Percentiles rank a stretch among this genome's conserved stretches.
Conservation (phyloP, 1,140 invertebrate species). For the Acromyrmex heyeri region DNA sequence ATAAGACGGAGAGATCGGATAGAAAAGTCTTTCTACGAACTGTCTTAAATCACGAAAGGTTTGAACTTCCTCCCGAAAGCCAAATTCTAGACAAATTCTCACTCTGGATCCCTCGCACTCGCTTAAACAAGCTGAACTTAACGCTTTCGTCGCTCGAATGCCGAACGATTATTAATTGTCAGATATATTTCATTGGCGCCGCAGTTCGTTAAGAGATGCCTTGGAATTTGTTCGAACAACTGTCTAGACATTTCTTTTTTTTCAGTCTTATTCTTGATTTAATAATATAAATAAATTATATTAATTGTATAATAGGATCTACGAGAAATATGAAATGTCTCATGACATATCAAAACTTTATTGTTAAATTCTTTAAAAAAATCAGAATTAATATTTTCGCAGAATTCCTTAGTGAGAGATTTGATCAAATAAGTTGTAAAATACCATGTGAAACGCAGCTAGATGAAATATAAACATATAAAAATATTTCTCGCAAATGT, state of each 20-base stretch:
- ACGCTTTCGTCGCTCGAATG: background rate
- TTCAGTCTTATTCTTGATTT: background rate
- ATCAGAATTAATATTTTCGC: background rate
- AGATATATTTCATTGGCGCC: conserved; percentile 14
- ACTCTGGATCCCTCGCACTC: background rate
- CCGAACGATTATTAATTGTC: conserved; percentile 25
- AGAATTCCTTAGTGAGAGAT: background rate
- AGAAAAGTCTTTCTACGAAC: conserved; percentile 37
- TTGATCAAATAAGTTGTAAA: background rate
- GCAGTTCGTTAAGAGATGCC: conserved; percentile 10
- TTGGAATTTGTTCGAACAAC: background rate
- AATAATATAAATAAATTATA: too few species aligned
- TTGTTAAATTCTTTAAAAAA: background rate
- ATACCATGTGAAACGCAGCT: background rate
- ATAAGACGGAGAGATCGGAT: conserved; percentile 19
- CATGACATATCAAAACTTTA: background rate
- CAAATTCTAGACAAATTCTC: background rate
- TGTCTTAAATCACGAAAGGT: conserved; percentile 39
- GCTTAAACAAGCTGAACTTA: conserved; percentile 39
- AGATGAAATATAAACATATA: background rate
- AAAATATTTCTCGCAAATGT: conserved; percentile 6
- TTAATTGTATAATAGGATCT: background rate
- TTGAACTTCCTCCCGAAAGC: background rate
- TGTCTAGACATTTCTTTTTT: background rate
- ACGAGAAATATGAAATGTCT: background rate